Base-by-base conservation (phyloP, 2,113 vertebrate species). In the Cyprinodon variegatus region DNA sequence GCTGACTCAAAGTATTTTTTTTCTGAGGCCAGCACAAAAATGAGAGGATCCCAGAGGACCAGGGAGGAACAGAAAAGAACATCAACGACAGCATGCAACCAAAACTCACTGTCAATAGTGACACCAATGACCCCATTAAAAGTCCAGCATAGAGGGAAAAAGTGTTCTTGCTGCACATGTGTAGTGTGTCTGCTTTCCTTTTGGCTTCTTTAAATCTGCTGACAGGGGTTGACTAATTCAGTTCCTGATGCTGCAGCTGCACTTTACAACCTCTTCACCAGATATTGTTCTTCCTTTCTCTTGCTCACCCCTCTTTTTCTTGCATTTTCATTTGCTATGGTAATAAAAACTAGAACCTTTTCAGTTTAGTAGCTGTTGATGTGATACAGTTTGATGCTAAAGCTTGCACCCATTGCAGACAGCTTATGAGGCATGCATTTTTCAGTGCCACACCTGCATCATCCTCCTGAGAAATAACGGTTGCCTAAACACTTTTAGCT, bases 1-100 rank as follows among this genome's bases (percentile, higher is more conserved):
- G 84, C 82, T 90, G 77, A 89, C 89, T 87, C 61, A 66, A 81
- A 60, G 57, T 70, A 62, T 87, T 90, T 84, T 83, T 75, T 69
- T 88, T 88, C 81, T 78, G 87, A 77, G 62, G 36, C 61, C 7
- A n/a, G 43, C 74, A 81, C 36, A 70, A 80, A 77, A 79, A 88
- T 79, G 88, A 82, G 59, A 87, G 77, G 77, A 83, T 71, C 76
- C 83, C 79, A 67, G 20, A 76, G 79, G 83, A 69, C 72, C 63
- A 77, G 73, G 76, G 60, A 71, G 60, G 77, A 87, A 74, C 61
- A 83, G 72, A 76, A 50, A 70, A 72, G 57, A 68, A 64, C 3
- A 17, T 46, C 46, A 12, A 76, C 65, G 53, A 79, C 72, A 87
- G 62, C 66, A 82, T 74, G 72, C 62, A 50, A 76, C 36, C n/a